A percentile compares a stretch with the other conserved stretches of the same genome.
These are phyloP conservation scores for Gallinago paraguaiae DNA, from an alignment of 2,113 vertebrate genomes.

Conservation along the genomic window DNA sequence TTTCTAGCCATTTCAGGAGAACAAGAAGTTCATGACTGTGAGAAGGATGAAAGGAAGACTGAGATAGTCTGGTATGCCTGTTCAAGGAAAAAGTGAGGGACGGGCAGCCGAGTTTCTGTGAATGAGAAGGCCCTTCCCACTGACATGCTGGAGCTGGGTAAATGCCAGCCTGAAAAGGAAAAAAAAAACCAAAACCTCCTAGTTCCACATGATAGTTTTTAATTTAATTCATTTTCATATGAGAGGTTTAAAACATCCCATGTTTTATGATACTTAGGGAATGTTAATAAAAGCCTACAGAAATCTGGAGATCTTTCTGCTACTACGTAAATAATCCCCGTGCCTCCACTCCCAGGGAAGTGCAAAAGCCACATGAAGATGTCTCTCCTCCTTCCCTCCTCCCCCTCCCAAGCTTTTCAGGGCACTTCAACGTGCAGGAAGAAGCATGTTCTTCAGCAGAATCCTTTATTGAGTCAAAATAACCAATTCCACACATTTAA, in stretches of 20 bases:
- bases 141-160: neutral
- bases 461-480: conserved; percentile 28
- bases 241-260: neutral
- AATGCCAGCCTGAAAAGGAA: neutral
- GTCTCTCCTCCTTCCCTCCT: neutral
- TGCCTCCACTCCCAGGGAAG: neutral
- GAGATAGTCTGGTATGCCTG: neutral
- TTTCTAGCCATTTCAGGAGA: neutral
- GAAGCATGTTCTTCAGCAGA: conserved; percentile 9
- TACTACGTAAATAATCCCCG: neutral
- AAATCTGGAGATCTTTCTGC: conserved; percentile 25
- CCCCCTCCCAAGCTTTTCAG: neutral
- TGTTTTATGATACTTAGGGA: conserved; percentile 4
- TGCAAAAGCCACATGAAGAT: neutral
- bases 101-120: neutral
- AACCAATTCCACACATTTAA: conserved; percentile 19
- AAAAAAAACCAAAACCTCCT: neutral
- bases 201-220: neutral
- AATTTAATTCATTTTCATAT: neutral
- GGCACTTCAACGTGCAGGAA: neutral
- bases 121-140: neutral
- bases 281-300: conserved; percentile 14
- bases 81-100: neutral
- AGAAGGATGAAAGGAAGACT: neutral
- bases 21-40: neutral